Base-by-base conservation (phyloP, 2,113 vertebrate species). In the Pygathrix nemaeus region DNA sequence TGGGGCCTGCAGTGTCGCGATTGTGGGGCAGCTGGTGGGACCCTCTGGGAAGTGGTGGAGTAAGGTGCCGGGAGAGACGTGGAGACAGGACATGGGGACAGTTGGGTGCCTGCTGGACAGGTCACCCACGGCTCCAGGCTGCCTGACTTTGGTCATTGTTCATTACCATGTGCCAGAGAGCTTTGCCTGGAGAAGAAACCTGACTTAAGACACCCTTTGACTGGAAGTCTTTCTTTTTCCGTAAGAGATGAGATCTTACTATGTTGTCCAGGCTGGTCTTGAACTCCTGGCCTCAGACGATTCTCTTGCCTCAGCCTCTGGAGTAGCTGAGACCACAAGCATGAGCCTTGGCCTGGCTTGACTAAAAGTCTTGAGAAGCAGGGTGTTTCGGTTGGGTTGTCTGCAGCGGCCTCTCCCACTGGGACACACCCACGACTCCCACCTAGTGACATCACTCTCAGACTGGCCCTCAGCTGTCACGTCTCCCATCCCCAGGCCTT, bases 1-100 rank as follows among this genome's bases (percentile, higher is more conserved):
- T 21, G 32, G 57, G 78, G 48, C 43, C 30, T 43, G 18, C 21
- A 0, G n/a, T 45, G 9, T 80, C 6, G 3, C 0, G 1, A 0
- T 50, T 5, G 0, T 18, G 45, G 35, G 14, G 17, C 59, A 35
- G 4, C 68, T 5, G 4, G 18, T 11, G 3, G 43, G 68, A n/a
- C 48, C 23, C 38, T 61, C 16, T 90, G 35, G 76, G 61, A 88
- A 66, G 43, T 21, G 9, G 32, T 40, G 20, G 64, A 35, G 66
- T 35, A 64, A 89, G 73, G 27, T 64, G 45, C 18, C 8, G 0
- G 6, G 16, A 35, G 66, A 73, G 64, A 25, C 0, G 0, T 43
- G 40, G 72, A 30, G 43, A 83, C 6, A 17, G 25, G 38, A 50
- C 45, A 20, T 45, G 18, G 27, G n/a, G 38, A 32, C 8, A 66